These are phyloP conservation scores for Melanotaenia parkinsoni DNA, from an alignment of 2,797 vertebrate species.

Conservation along the genomic window DNA sequence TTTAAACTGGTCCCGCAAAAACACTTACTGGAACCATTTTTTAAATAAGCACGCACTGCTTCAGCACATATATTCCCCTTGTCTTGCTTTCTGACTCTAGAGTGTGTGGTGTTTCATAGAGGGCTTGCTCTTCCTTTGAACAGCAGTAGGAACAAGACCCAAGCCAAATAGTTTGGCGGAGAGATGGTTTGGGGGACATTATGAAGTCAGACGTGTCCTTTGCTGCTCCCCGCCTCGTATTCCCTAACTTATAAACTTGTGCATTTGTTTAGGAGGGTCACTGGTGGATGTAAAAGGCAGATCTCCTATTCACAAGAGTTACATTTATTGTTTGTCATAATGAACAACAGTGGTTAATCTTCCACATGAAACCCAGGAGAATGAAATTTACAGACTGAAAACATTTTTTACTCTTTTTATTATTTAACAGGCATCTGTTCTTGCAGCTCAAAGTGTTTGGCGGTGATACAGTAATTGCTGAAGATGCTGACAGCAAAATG, in stretches of 20 bases:
- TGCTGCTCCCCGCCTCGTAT: slow-evolving; percentile 45
- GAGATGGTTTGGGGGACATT: slow-evolving; percentile 74
- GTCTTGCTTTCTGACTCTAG: slow-evolving; percentile 43
- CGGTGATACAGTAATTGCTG: slow-evolving; percentile 80
- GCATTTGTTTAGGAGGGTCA: slow-evolving; percentile 18
- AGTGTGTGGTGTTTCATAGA: slow-evolving; percentile 74
- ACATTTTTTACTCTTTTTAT: slow-evolving; percentile 59
- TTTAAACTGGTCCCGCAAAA: slow-evolving; percentile 35
- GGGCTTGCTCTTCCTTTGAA: slow-evolving; percentile 68
- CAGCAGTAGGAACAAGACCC: slow-evolving; percentile 57
- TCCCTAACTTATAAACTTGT: slow-evolving; percentile 47
- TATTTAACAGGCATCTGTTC: slow-evolving; percentile 75
- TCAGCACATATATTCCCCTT: slow-evolving; percentile 38
- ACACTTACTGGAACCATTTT: slow-evolving; percentile 37
- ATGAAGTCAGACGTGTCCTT: slow-evolving; percentile 77
- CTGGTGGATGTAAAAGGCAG: slow-evolving; percentile 7
- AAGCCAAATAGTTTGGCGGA: slow-evolving; percentile 77
- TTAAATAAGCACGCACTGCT: slow-evolving; percentile 50
- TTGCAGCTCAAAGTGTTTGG: slow-evolving; percentile 69
- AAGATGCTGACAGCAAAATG: slow-evolving; percentile 84
- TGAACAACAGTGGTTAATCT: slow-evolving; percentile 19
- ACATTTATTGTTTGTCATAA: slow-evolving; percentile 25
- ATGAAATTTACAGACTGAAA: slow-evolving; percentile 58
- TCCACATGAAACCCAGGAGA: slow-evolving; percentile 12
- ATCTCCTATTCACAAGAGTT: slow-evolving; percentile 21